Evolutionary conservation across 2,113 vertebrate species (phyloP), one percentile per base, ranked within the genome.

Genomic region (Colaptes auratus): DNA sequence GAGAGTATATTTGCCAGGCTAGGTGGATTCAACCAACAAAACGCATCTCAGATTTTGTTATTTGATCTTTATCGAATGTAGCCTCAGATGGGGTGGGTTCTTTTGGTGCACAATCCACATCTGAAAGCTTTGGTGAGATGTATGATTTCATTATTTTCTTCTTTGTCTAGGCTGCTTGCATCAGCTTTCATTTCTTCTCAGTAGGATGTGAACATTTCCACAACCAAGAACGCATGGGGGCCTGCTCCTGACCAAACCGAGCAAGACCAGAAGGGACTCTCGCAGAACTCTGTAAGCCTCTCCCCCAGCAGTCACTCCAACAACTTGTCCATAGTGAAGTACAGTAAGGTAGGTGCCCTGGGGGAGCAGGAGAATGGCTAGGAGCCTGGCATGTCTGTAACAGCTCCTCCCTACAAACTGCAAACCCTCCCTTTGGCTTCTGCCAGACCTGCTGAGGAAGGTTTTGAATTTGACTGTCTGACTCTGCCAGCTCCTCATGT

Each of bases 271-370:
- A 99, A 99, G 95, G 99, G 98, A 99, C 99, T 99, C 97, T 99
- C 99, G 98, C 99, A 99, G 98, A 99, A 98, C 98, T 98, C 98
- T 98, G 99, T 99, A 99, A 99, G 99, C 98, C 99, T 99, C 96
- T 98, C 98, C 96, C 98, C 99, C 97, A 99, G 98, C 97, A 99
- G 99, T 98, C 99, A 99, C 97, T 98, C 99, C 98, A 98, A 98
- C 98, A 99, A 98, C 98, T 98, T 99, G 98, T 99, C 99, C 96
- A 98, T 99, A 98, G 98, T 99, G 98, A 99, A 99, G 63, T 99
- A 99, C 97, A 99, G 98, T 97, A 99, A 99, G 99, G 99, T 99
- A 98, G 97, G 99, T 98, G 93, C 95, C 97, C 97, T 98, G 90
- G 97, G 98, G 96, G 97, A 97, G 95, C 96, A 98, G 96, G 98